Percentiles rank a stretch among this genome's conserved stretches.
These are phyloP conservation scores for Agapornis canus DNA, from an alignment of 2,797 vertebrate genomes.

Conservation along the genomic window DNA sequence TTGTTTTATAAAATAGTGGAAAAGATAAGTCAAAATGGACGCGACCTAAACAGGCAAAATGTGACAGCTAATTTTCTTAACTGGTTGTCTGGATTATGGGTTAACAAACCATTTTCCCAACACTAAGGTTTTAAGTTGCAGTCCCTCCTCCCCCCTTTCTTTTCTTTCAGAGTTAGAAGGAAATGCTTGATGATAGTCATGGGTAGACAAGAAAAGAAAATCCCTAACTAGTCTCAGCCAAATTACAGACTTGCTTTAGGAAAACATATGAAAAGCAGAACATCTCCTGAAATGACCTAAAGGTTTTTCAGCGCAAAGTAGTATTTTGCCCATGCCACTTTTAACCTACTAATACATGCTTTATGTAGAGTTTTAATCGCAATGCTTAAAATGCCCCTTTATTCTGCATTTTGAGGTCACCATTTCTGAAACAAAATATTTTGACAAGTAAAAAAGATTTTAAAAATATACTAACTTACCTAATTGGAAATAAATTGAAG, in stretches of 20 bases:
- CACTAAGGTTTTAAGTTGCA: not conserved
- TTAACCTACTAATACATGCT: not conserved
- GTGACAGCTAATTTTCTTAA: not conserved
- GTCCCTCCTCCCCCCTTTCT: accelerated
- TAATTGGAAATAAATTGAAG: not conserved
- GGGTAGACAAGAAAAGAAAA: conserved; percentile 40
- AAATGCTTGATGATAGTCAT: not conserved
- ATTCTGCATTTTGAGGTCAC: not conserved
- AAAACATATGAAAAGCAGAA: not conserved
- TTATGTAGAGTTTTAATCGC: not conserved
- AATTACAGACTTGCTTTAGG: conserved; percentile 51
- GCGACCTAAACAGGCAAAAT: not conserved
- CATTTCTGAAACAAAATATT: not conserved
- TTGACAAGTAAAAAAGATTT: not conserved
- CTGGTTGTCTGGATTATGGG: not conserved
- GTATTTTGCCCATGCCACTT: not conserved
- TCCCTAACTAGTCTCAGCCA: not conserved
- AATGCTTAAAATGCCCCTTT: not conserved
- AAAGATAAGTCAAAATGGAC: not conserved
- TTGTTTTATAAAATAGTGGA: not conserved
- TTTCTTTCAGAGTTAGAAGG: not conserved
- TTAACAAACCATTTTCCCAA: not conserved
- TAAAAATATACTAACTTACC: not conserved
- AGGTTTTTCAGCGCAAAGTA: not conserved
- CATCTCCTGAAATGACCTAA: not conserved